A percentile compares a stretch with the other conserved stretches of the same genome.
phyloP scores from a whole-genome alignment of 2,888 invertebrate genomes.

The Autographa pulchrina region DNA sequence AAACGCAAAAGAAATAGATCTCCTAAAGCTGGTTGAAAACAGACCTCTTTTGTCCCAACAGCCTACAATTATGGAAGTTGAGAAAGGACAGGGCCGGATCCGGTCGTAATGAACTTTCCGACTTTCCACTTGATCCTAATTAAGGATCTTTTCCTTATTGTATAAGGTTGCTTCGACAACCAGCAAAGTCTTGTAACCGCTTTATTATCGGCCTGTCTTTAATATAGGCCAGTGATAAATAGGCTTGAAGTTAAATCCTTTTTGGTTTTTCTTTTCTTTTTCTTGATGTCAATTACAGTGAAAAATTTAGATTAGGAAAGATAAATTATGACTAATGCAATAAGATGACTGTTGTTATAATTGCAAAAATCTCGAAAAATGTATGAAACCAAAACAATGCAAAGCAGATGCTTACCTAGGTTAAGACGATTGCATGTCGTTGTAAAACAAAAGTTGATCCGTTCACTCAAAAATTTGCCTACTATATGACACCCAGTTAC shows the following conservation, averaged over 20 bases:
- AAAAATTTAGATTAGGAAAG: no score
- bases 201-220: conserved; percentile 26
- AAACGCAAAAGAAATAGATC: not conserved
- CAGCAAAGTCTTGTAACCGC: conserved; percentile 37
- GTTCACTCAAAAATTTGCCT: no score
- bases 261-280: no score
- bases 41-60: not conserved
- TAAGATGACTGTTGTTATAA: no score
- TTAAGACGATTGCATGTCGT: no score
- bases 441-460: no score
- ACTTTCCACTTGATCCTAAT: conserved; percentile 45
- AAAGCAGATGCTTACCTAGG: no score
- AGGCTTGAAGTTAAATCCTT: not conserved
- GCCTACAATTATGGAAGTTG: conserved; percentile 22
- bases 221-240: not conserved
- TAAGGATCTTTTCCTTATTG: conserved; percentile 28
- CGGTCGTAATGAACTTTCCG: conserved; percentile 22
- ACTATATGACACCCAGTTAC: no score
- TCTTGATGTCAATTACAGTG: no score
- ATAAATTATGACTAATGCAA: no score
- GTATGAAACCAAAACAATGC: no score
- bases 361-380: no score
- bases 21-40: not conserved
- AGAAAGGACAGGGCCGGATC: not conserved
- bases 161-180: conserved; percentile 27